Base-by-base conservation (phyloP, 2,797 vertebrate genomes). In the Liparis tanakae region DNA sequence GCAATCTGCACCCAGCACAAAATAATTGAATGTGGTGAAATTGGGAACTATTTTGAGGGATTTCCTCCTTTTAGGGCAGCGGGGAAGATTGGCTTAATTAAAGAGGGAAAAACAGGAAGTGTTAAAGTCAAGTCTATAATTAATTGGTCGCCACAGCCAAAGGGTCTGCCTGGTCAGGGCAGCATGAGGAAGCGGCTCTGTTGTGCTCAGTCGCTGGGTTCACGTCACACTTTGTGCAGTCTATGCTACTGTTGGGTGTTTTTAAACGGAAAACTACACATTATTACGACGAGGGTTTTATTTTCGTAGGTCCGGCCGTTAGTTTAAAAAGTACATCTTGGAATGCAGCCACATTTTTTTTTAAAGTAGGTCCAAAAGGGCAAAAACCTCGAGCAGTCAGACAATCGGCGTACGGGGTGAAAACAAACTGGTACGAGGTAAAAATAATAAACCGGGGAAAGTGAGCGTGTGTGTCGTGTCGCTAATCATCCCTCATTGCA, bases 41-140 rank as follows among this genome's bases (percentile, higher is more conserved):
- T 90, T 89, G 79, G 81, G 86, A 80, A 91, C 93, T 93, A 93
- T 93, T 95, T 94, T 88, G 85, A 93, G 94, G 89, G 83, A 90
- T 93, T 95, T 95, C 94, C 95, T 95, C 90, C 90, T 88, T 91
- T 92, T 85, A 83, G 92, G 87, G 88, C 63, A 64, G 78, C 83
- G 3, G 83, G 77, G 85, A 84, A 92, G 93, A 95, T 94, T 94
- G 93, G 89, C 91, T 90, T 95, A 94, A 95, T 95, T 95, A 94
- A 94, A 83, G 84, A 90, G 87, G 87, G 91, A 87, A 94, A 94
- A 95, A 95, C 95, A 95, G 95, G 95, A 96, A 95, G 93, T 94
- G 91, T 94, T 94, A 93, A 91, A 94, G 92, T 94, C 93, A 91
- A 61, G 72, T 92, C 91, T 89, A 87, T 94, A 95, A 95, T 96